phyloP scores from a whole-genome alignment of 2,113 vertebrate genomes.

The Trogon melanurus region DNA sequence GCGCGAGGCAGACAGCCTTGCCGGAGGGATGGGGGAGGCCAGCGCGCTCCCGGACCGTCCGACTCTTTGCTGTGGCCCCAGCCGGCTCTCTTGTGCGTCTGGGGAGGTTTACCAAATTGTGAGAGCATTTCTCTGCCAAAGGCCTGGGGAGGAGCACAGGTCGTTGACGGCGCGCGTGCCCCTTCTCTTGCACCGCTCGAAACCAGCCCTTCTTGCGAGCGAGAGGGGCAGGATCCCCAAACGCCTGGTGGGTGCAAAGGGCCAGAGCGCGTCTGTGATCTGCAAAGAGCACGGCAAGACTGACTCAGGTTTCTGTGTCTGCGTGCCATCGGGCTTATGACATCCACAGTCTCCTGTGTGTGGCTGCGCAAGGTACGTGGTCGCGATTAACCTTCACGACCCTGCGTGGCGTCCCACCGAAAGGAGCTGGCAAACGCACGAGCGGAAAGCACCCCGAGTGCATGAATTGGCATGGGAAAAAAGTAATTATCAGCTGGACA shows the following conservation, averaged over 20 bases:
- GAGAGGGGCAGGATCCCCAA: neutral
- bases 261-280: neutral
- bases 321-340: neutral
- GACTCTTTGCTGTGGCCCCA: neutral
- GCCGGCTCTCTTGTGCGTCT: neutral
- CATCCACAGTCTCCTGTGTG: neutral
- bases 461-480: neutral
- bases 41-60: accelerated
- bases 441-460: neutral
- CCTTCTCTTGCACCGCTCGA: neutral
- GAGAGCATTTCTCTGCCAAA: slow-evolving; percentile 23
- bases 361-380: neutral
- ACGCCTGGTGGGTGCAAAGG: neutral
- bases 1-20: neutral
- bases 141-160: slow-evolving; percentile 33
- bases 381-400: neutral
- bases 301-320: neutral
- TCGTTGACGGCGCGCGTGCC: neutral
- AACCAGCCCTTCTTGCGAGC: neutral
- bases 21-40: neutral
- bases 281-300: neutral
- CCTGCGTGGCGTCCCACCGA: neutral
- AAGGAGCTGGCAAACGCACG: neutral
- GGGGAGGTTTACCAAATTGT: slow-evolving; percentile 42
- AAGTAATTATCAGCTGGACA: neutral